Conservation (phyloP, 2,797 vertebrate species). For the Ataeniobius toweri region DNA sequence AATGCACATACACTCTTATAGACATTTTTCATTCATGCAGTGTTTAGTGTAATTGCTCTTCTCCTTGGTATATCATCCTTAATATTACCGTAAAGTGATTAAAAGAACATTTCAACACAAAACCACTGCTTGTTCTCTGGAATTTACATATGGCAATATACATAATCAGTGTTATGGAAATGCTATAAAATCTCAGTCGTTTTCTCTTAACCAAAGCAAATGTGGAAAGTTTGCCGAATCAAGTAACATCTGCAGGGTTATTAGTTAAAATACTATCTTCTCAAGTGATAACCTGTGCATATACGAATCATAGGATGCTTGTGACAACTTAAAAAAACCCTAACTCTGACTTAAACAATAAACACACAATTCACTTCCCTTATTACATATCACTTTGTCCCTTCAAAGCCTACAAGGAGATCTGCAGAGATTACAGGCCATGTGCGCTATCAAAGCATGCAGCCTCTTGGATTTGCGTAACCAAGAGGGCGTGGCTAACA, state of each 20-base stretch:
- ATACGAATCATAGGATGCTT: too few species aligned
- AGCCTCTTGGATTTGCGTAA: too few species aligned
- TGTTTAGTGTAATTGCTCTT: not conserved
- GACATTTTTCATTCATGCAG: constrained; percentile 2
- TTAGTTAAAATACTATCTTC: not conserved
- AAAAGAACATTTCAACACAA: not conserved
- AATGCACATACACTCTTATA: not conserved
- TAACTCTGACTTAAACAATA: not conserved
- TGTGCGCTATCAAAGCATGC: too few species aligned
- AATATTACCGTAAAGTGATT: not conserved
- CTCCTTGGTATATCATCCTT: not conserved
- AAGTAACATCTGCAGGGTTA: not conserved
- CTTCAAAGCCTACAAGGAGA: too few species aligned
- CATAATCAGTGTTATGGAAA: not conserved
- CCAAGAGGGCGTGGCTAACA: too few species aligned
- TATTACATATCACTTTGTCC: too few species aligned
- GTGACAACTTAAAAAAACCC: not conserved
- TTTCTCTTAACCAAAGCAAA: not conserved
- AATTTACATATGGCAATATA: not conserved
- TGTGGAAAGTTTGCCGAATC: not conserved
- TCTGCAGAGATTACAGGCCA: too few species aligned
- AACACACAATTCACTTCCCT: not conserved
- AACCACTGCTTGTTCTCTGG: not conserved
- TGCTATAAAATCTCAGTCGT: not conserved
- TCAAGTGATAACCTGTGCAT: not conserved